Evolutionary conservation across 2,797 vertebrate species (phyloP).

Genomic region (Aselliscus stoliczkanus): DNA sequence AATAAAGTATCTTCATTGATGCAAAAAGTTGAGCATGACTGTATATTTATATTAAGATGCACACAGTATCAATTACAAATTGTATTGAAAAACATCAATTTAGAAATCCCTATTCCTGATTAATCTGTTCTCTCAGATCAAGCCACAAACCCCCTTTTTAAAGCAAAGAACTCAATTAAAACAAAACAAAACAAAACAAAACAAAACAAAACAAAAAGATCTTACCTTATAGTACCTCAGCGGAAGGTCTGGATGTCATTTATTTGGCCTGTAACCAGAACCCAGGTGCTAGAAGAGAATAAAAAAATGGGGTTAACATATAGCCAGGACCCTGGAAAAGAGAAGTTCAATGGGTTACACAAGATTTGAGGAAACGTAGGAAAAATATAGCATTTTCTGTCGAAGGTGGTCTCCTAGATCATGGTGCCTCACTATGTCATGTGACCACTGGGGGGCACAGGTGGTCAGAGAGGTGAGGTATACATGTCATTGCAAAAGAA

Average conservation of each 20-base stretch:
- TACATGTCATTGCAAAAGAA: not conserved
- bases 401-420: not conserved
- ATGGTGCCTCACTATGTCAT: not conserved
- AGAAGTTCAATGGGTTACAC: not conserved
- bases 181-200: not conserved
- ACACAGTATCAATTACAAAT: not conserved
- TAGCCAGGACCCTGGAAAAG: not conserved
- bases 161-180: not conserved
- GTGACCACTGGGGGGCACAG: not conserved
- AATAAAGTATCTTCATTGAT: not conserved
- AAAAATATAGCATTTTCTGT: not conserved
- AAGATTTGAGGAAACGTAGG: not conserved
- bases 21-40: not conserved
- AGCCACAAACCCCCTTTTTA: not conserved
- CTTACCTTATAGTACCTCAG: constrained; percentile 51
- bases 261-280: constrained; percentile 8
- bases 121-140: not conserved
- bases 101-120: not conserved
- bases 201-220: too few relatives aligned
- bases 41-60: not conserved
- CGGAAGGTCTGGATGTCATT: constrained; percentile 22
- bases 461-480: not conserved
- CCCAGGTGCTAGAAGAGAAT: constrained; percentile 36
- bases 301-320: not conserved
- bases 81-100: not conserved